Percentiles rank a stretch among this genome's conserved stretches.
phyloP scores from a whole-genome alignment of 2,797 vertebrate species.

The Spinus pinus region DNA sequence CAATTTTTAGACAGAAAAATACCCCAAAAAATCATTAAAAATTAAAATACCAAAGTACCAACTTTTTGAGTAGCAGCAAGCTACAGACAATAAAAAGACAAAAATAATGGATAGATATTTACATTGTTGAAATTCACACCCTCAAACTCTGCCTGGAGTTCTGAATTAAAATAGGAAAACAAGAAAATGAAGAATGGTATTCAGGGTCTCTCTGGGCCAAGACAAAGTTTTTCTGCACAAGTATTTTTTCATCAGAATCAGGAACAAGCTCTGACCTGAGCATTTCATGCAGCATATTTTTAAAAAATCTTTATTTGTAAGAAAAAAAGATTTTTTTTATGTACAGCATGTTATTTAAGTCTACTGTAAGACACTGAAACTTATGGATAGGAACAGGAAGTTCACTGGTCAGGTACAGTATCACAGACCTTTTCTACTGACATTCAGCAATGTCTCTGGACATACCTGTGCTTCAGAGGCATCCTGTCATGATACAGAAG shows the following conservation, averaged over 20 bases:
- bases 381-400: accelerated
- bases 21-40: background rate
- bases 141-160: background rate
- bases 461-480: background rate
- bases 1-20: background rate
- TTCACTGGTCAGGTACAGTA: background rate
- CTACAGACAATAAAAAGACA: background rate
- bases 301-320: background rate
- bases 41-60: background rate
- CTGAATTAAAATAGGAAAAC: background rate
- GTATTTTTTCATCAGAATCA: background rate
- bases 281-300: background rate
- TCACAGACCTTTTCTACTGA: background rate
- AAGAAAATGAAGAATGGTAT: background rate
- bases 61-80: background rate
- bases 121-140: background rate
- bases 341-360: background rate
- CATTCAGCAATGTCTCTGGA: background rate
- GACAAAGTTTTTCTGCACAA: background rate
- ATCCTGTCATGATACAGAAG: background rate
- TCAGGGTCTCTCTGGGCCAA: background rate
- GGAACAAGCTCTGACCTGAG: background rate
- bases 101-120: background rate
- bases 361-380: background rate
- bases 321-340: background rate